phyloP scores from a whole-genome alignment of 2,888 invertebrate species.

The Chrysina gloriosa region DNA sequence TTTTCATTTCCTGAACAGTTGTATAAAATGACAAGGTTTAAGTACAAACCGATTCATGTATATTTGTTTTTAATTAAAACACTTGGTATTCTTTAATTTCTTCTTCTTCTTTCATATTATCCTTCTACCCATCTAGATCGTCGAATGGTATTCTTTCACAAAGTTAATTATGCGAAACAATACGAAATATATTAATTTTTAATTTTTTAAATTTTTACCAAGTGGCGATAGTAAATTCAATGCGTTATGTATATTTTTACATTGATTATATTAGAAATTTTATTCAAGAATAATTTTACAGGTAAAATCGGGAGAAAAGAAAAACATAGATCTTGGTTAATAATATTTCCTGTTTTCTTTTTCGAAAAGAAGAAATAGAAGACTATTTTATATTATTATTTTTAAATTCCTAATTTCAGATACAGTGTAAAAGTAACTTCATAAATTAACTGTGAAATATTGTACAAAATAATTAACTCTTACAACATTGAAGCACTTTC shows the following conservation, averaged over 20 bases:
- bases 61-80: too few relatives aligned
- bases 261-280: background rate
- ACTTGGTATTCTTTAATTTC: too few relatives aligned
- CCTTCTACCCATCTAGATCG: too few relatives aligned
- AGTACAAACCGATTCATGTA: too few relatives aligned
- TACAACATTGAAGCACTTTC: slow-evolving; percentile 41
- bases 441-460: slow-evolving; percentile 45
- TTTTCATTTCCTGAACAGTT: too few relatives aligned
- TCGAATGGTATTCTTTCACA: slow-evolving; percentile 34
- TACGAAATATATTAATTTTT: background rate
- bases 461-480: slow-evolving; percentile 45
- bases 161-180: background rate
- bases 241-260: background rate
- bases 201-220: background rate
- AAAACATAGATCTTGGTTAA: background rate
- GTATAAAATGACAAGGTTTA: too few relatives aligned
- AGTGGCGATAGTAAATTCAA: too few relatives aligned
- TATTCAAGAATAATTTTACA: slow-evolving; percentile 26
- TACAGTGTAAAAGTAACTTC: slow-evolving; percentile 44
- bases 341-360: background rate
- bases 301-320: background rate
- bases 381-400: slow-evolving; percentile 30
- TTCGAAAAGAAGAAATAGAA: slow-evolving; percentile 19
- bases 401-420: slow-evolving; percentile 39
- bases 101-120: too few relatives aligned